A percentile compares a stretch with the other conserved stretches of the same genome.
phyloP scores from a whole-genome alignment of 2,113 vertebrate species.

The Channa argus region DNA sequence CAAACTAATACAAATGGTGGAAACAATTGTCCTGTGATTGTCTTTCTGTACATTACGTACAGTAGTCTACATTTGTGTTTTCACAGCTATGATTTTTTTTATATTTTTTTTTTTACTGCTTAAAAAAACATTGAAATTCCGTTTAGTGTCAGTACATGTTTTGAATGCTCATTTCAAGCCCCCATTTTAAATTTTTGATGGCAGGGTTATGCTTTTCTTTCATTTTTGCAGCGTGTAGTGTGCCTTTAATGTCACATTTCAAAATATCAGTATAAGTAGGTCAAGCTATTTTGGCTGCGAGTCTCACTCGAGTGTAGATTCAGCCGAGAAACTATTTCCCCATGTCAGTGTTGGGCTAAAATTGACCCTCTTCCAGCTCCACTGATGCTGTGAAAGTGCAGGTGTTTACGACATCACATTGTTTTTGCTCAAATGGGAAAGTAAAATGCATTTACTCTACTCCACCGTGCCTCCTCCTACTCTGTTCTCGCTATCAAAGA shows the following conservation, averaged over 20 bases:
- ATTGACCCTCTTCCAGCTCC: conserved; percentile 30
- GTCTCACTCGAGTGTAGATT: background rate
- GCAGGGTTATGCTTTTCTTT: background rate
- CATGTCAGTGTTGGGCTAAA: conserved; percentile 16
- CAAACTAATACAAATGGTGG: too few relatives aligned
- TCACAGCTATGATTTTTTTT: too few relatives aligned
- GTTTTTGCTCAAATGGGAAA: conserved; percentile 49
- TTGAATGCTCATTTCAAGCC: background rate
- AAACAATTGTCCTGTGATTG: too few relatives aligned
- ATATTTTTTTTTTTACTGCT: too few relatives aligned
- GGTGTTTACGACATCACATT: conserved; percentile 27
- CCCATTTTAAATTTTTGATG: background rate
- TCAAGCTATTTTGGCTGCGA: background rate
- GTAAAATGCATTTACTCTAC: conserved; percentile 51
- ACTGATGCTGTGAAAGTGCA: conserved; percentile 23
- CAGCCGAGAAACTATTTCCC: background rate
- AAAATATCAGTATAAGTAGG: background rate
- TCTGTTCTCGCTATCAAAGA: conserved; percentile 65
- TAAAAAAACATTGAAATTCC: too few relatives aligned
- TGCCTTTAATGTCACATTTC: background rate
- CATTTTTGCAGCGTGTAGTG: background rate
- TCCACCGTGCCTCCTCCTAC: conserved; percentile 44
- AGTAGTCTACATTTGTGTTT: too few relatives aligned
- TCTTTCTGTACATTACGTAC: too few relatives aligned
- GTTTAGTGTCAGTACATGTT: too few relatives aligned